These are phyloP conservation scores for Falco biarmicus DNA, from an alignment of 2,797 vertebrate genomes.

Conservation along the genomic window DNA sequence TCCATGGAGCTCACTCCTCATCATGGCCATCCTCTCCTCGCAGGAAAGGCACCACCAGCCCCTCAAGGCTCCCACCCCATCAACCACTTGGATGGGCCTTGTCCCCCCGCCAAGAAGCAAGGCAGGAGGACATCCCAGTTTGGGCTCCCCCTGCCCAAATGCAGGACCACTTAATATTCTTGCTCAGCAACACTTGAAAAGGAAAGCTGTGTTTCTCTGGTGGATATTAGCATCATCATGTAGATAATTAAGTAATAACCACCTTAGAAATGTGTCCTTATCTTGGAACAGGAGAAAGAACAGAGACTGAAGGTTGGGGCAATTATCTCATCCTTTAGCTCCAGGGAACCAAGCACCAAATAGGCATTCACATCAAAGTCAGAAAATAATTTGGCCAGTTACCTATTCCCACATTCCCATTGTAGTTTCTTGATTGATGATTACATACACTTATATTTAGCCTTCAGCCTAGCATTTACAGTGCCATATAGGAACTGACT, in stretches of 20 bases:
- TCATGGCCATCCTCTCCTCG: too few species aligned
- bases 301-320: neutral
- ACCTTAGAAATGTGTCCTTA: neutral
- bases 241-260: neutral
- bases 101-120: neutral
- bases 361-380: conserved; percentile 4
- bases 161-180: neutral
- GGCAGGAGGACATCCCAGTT: neutral
- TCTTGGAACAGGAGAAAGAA: neutral
- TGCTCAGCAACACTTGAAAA: neutral
- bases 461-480: neutral
- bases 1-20: accelerated
- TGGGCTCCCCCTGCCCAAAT: neutral
- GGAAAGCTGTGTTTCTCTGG: neutral
- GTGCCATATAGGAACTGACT: neutral
- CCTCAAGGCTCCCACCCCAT: neutral
- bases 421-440: neutral
- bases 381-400: conserved; percentile 33
- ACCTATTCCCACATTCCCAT: neutral
- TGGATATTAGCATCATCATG: neutral
- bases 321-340: neutral
- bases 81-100: neutral
- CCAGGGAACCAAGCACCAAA: neutral
- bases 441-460: neutral
- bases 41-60: neutral